Evolutionary conservation across 2,797 vertebrate genomes (phyloP), one percentile per base, ranked within the genome.

Genomic region (Sebastes cheni): DNA sequence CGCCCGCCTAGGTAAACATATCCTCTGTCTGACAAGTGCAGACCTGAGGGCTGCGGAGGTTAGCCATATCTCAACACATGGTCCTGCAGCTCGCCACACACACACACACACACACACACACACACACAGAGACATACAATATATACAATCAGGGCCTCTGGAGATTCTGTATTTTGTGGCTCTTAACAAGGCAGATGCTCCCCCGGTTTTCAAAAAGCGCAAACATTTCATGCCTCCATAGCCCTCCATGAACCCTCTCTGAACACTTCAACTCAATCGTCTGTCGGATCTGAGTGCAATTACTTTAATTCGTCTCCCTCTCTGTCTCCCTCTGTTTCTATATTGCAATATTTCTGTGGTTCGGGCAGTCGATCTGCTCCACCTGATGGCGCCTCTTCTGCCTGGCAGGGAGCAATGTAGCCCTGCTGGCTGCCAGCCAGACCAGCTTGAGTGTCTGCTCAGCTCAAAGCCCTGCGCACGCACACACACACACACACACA

Each of bases 371-470:
- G 88, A 93, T 95, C 86, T 91, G 87, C 92, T 93, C 91, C 91
- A 94, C 92, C 94, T 94, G 92, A 93, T 89, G 93, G 92, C 92
- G 92, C 92, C 93, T 93, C 89, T 85, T 84, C 91, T 92, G 91
- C 88, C 93, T 93, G 93, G 90, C 93, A 93, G 91, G 91, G 90
- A 93, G 89, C 91, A 88, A 90, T 91, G 91, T 90, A 94, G 89
- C 89, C 90, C 90, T 75, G 16, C 84, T 94, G 94, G 94, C 94
- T 94, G 93, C 93, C 93, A 87, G 92, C 93, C 93, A 94, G 94
- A 92, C 93, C 94, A 87, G 93, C 91, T 92, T 89, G 92, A 91
- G 86, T 93, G 91, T 93, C 93, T 94, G 92, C 92, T 92, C 85
- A 92, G 91, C 93, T 93, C 89, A 93, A 90, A 93, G 89, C 89